Evolutionary conservation across 2,888 invertebrate species (phyloP), one percentile per base, ranked within the genome.

Genomic region (Oxyscelio sp.): DNA sequence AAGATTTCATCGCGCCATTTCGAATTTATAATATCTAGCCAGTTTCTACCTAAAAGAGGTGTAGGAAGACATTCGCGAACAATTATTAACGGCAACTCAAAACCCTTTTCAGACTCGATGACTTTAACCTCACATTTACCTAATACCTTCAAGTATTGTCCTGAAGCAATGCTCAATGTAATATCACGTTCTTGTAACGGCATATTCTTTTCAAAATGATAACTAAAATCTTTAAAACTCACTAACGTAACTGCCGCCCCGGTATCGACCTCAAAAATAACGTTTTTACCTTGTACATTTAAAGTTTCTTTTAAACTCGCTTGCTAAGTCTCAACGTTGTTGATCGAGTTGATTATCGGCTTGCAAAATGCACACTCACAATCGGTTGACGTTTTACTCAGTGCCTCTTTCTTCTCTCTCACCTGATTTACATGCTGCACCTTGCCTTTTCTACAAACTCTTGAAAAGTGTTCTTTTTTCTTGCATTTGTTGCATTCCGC

Each of bases 261-360:
- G 5, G 68, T 68, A 27, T 68, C 52, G 11, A 68, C 68, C 11
- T 68, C 52, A 34, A 68, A 68, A 40, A 21, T 19, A 17, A 66
- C 34, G 21, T 52, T 50, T 38, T 38, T 66, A 31, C 21, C 17
- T 31, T 63, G 2, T 63, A 63, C 31, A 63, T 34, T 31, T 19
- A 63, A 61, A 13, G n/a, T 15, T 43, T 61, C 43, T 43, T 9
- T 61, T 9, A 61, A 15, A 17, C 61, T 34, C 9, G 61, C 19
- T 56, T 31, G 2, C 34, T 27, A 3, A 27, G 27, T 6, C 27
- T 3, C 6, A 27, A 27, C 27, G 6, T 27, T 27, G 27, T 27
- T 27, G 27, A 27, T 27, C 27, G 27, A 27, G 27, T 27, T 27
- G 27, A 27, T 6, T 27, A 27, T 27, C 6, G 27, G 6, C 6